A percentile compares a stretch with the other conserved stretches of the same genome.
These are phyloP conservation scores for Melanotaenia parkinsoni DNA, from an alignment of 2,797 vertebrate genomes.

Conservation along the genomic window DNA sequence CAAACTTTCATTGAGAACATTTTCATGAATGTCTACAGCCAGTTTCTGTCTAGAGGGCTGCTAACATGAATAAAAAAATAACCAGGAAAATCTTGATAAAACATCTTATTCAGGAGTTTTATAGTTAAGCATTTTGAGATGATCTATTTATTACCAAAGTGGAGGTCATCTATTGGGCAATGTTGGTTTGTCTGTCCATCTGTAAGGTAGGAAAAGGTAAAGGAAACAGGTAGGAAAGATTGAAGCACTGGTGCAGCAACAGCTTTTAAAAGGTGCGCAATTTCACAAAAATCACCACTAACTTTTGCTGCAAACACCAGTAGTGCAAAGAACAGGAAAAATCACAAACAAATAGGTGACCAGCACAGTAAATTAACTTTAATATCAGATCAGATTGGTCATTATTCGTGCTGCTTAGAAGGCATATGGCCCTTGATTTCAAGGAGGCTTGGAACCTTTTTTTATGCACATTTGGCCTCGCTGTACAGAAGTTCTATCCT, in stretches of 20 bases:
- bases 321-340: conserved; percentile 41
- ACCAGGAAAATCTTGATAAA: neutral
- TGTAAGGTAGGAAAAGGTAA: no score
- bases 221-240: neutral
- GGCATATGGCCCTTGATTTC: conserved; percentile 62
- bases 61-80: conserved; percentile 2
- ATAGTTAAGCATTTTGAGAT: neutral
- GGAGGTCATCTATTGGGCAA: no score
- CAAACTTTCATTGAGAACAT: conserved; percentile 57
- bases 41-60: neutral
- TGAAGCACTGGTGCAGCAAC: conserved; percentile 3
- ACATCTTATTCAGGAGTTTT: no score
- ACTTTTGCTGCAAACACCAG: conserved; percentile 35
- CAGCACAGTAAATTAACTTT: conserved; percentile 61
- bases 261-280: neutral
- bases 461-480: conserved; percentile 65
- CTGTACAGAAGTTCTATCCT: conserved; percentile 24
- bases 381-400: conserved; percentile 61
- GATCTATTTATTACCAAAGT: neutral
- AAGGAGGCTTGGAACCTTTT: conserved; percentile 56
- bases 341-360: conserved; percentile 32
- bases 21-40: conserved; percentile 19
- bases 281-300: conserved; percentile 5
- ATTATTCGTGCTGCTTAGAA: conserved; percentile 68
- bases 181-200: no score